Evolutionary conservation across 1,140 invertebrate genomes (phyloP).

Genomic region (Drosophila micromelanica): DNA sequence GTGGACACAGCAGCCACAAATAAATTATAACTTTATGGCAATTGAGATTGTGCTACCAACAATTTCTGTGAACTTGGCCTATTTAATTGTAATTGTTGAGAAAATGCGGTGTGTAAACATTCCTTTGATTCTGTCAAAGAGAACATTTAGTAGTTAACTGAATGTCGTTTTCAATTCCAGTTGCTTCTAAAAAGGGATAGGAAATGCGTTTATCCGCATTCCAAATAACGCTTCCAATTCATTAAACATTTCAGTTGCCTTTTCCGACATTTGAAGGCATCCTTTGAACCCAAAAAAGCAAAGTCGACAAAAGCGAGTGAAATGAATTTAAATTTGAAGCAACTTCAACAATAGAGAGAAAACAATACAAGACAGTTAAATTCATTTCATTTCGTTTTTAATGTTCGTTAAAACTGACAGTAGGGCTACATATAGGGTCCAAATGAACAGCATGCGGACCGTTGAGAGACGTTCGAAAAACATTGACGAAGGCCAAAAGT

Average conservation of each 20-base stretch:
- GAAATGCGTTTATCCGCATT: slow-evolving; percentile 28
- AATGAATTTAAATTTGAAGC: slow-evolving; percentile 55
- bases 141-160: slow-evolving; percentile 9
- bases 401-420: slow-evolving; percentile 46
- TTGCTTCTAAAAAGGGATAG: slow-evolving; percentile 6
- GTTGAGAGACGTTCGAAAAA: slow-evolving; percentile 17
- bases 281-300: slow-evolving; percentile 32
- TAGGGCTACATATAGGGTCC: neutral
- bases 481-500: slow-evolving; percentile 60
- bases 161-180: slow-evolving; percentile 27
- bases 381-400: slow-evolving; percentile 40
- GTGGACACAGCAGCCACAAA: neutral
- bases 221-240: slow-evolving; percentile 54
- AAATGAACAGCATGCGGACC: slow-evolving; percentile 24
- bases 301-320: slow-evolving; percentile 25
- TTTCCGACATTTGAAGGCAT: slow-evolving; percentile 17
- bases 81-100: slow-evolving; percentile 4
- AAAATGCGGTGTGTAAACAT: slow-evolving; percentile 3
- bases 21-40: neutral
- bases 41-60: slow-evolving; percentile 1
- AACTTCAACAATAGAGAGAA: slow-evolving; percentile 39
- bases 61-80: slow-evolving; percentile 12
- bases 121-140: slow-evolving; percentile 1
- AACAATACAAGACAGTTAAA: slow-evolving; percentile 49
- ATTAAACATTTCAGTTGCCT: slow-evolving; percentile 48